phyloP scores from a whole-genome alignment of 2,797 vertebrate species.

The Typhlichthys eigenmanni region DNA sequence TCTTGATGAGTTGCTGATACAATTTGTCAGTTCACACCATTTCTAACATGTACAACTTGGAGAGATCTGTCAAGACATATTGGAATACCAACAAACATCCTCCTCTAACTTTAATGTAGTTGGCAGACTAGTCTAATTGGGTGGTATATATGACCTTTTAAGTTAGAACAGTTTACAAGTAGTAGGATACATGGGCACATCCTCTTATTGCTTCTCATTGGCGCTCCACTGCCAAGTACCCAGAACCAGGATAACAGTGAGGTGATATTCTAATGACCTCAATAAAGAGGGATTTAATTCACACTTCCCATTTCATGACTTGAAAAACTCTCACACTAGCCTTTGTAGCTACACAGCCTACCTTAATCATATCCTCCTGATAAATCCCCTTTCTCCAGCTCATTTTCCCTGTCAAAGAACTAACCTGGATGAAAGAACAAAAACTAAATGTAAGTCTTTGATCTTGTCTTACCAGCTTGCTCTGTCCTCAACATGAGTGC shows the following conservation, averaged over 20 bases:
- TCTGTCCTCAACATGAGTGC: slow-evolving; percentile 21
- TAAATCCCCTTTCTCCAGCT: slow-evolving; percentile 47
- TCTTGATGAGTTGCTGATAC: no score
- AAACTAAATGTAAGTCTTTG: slow-evolving; percentile 59
- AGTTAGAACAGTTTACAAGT: slow-evolving; percentile 12
- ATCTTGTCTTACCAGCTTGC: slow-evolving; percentile 45
- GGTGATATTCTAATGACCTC: slow-evolving; percentile 74
- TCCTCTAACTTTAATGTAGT: no score
- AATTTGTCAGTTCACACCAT: no score
- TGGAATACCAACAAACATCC: no score
- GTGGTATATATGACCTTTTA: slow-evolving; percentile 6
- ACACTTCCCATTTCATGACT: slow-evolving; percentile 61
- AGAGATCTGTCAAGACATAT: no score
- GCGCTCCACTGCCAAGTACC: slow-evolving; percentile 63
- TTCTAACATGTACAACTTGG: no score
- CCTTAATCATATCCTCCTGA: slow-evolving; percentile 70
- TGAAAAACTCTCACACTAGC: slow-evolving; percentile 60
- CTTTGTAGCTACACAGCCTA: slow-evolving; percentile 61
- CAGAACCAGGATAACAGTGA: slow-evolving; percentile 58
- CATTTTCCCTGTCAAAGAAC: slow-evolving; percentile 22
- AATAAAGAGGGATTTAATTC: slow-evolving; percentile 70
- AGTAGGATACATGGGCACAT: slow-evolving; percentile 10
- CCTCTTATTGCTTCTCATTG: slow-evolving; percentile 48
- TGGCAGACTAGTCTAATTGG: no score
- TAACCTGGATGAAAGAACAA: slow-evolving; percentile 11